Conservation (phyloP, 2,113 vertebrate genomes). For the Gnathonemus echidnorhynchus region DNA sequence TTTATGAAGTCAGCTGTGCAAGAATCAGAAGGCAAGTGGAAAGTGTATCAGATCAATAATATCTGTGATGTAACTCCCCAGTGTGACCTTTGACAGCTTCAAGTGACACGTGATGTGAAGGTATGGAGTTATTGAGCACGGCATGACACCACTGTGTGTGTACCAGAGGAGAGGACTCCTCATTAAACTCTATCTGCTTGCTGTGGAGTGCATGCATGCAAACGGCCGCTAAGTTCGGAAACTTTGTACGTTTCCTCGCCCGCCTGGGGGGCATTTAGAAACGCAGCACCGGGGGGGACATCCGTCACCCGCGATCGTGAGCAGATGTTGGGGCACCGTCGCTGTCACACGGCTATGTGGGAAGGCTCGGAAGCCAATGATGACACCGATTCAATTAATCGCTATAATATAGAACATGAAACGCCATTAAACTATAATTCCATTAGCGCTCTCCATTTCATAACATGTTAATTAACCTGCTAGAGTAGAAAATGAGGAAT, state of each 20-base stretch:
- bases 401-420: conserved; percentile 44
- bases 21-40: not conserved
- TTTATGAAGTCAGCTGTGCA: not conserved
- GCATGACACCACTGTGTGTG: not conserved
- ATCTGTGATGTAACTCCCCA: not conserved
- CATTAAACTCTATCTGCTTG: not conserved
- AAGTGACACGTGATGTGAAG: not conserved
- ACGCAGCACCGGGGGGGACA: conserved; percentile 2
- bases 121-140: not conserved
- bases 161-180: not conserved
- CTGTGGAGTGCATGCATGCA: not conserved
- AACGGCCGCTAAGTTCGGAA: not conserved
- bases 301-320: conserved; percentile 26
- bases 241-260: not conserved
- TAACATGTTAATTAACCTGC: conserved; percentile 41
- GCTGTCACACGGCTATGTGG: not conserved
- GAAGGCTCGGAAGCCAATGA: conserved; percentile 37
- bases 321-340: conserved; percentile 9
- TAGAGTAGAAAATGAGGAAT: conserved; percentile 26
- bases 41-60: not conserved
- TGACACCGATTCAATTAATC: conserved; percentile 45
- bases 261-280: not conserved
- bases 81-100: not conserved
- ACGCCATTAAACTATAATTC: conserved; percentile 50
- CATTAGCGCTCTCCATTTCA: conserved; percentile 43